Base-by-base conservation (phyloP, 1,140 invertebrate species). In the Agraylea sexmaculata region DNA sequence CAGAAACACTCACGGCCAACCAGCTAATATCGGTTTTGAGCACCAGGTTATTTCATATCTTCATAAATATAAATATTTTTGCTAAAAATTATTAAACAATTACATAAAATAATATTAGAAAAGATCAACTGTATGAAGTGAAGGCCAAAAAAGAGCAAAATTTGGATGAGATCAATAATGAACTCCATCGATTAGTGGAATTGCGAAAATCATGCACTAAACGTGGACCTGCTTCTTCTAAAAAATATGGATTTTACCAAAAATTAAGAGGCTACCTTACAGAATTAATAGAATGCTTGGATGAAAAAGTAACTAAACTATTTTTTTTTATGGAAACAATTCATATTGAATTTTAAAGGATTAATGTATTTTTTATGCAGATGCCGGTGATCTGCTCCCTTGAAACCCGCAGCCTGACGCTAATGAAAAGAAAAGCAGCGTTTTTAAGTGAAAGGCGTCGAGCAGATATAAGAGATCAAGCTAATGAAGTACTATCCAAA, bases 271-370 rank as follows among this genome's bases (percentile, higher is more conserved):
- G 87, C 59, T 97, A 93, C 80, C 78, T 95, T 59, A 87, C 83
- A 56, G 90, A 95, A 77, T 81, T 94, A 64, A 81, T 94, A 66
- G 92, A 95, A 73, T 96, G 91, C 75, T 77, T 95, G 53, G 86
- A 92, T 53, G 83, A 87, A 66, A 89, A 89, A 77, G 79, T 87
- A 28, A 18, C n/a, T 20, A 30, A 27, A 11, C 21, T 39, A 11
- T 10, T 10, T 17, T 47, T 42, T 22, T 45, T 28, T 46, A 19
- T n/a, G 13, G 13, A 43, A 5, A 51, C 37, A 40, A 41, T 34
- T 37, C 18, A 54, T 20, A 32, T 21, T 46, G 12, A 33, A 23
- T 50, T 40, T 46, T 21, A 38, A 40, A 51, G 49, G 25, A 18
- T 43, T 17, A 22, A 35, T 47, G 28, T 34, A 43, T 56, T 66